Evolutionary conservation across 2,113 vertebrate species (phyloP), one percentile per base, ranked within the genome.

Genomic region (Corythaeola cristata): DNA sequence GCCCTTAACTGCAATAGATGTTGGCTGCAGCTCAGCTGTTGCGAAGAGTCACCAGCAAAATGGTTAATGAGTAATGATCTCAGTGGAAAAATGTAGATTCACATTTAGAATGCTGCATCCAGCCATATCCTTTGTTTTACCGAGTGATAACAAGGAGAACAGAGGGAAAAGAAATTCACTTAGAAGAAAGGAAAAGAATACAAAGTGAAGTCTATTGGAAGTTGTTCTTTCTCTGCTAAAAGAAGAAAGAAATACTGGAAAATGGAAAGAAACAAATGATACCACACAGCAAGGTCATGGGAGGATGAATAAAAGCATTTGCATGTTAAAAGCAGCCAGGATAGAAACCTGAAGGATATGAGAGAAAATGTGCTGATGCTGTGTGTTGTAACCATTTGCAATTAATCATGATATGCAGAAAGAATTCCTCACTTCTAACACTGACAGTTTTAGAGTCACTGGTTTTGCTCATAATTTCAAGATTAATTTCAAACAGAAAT

Each of bases 181-280:
- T 41, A 62, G 44, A 72, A 93, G 66, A 87, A 92, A 92, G 68
- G 52, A 89, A 90, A 95, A 55, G 47, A 95, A 89, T 72, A 63
- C 52, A 69, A 89, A 86, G 45, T 0, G 2, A 30, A 55, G 41
- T 69, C 71, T 80, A 26, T 59, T 15, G 11, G 44, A 92, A 64
- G 53, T 68, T 80, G 24, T 28, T 90, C 33, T 96, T 79, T 79
- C 49, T 95, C 37, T 92, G 58, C 67, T 58, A 2, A 56, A 55
- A 28, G 68, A 85, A 84, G 64, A 76, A 93, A 86, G 68, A 84
- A 86, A 92, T 56, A 33, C 24, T 60, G 52, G 69, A 83, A 89
- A 93, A 85, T 71, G 30, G 69, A 81, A 93, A 92, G 88, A 90
- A 97, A 94, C 23, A 94, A 86, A 66, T 84, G 58, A 85, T 72